A percentile compares a stretch with the other conserved stretches of the same genome.
phyloP scores from a whole-genome alignment of 2,113 vertebrate genomes.

The Paracanthobrama guichenoti region DNA sequence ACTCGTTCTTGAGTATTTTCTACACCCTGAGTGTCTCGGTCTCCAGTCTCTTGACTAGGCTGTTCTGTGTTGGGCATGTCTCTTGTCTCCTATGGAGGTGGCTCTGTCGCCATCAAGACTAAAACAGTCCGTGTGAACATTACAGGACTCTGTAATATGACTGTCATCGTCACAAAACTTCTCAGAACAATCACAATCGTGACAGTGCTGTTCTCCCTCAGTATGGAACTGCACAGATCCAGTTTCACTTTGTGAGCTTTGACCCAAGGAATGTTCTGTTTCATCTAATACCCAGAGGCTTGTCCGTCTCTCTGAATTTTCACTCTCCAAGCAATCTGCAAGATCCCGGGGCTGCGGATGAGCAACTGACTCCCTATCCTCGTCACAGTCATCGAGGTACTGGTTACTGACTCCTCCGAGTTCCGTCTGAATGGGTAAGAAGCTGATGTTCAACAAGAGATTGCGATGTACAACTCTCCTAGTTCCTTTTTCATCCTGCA shows the following conservation, averaged over 20 bases:
- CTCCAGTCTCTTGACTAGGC: not conserved
- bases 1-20: not conserved
- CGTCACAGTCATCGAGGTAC: not conserved
- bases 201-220: not conserved
- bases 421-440: not conserved
- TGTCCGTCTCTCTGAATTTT: not conserved
- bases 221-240: not conserved
- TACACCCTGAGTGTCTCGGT: not conserved
- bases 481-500: not conserved
- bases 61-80: not conserved
- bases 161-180: not conserved
- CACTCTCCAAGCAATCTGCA: not conserved
- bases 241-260: not conserved
- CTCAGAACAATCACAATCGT: not conserved
- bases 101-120: not conserved
- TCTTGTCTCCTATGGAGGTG: not conserved
- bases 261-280: not conserved
- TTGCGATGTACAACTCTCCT: not conserved
- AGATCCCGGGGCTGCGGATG: not conserved
- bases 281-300: not conserved
- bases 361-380: not conserved
- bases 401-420: not conserved
- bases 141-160: not conserved
- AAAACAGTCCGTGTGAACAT: not conserved
- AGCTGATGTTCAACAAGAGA: conserved; percentile 1